phyloP scores from a whole-genome alignment of 2,113 vertebrate species.

The Acrocephalus arundinaceus region DNA sequence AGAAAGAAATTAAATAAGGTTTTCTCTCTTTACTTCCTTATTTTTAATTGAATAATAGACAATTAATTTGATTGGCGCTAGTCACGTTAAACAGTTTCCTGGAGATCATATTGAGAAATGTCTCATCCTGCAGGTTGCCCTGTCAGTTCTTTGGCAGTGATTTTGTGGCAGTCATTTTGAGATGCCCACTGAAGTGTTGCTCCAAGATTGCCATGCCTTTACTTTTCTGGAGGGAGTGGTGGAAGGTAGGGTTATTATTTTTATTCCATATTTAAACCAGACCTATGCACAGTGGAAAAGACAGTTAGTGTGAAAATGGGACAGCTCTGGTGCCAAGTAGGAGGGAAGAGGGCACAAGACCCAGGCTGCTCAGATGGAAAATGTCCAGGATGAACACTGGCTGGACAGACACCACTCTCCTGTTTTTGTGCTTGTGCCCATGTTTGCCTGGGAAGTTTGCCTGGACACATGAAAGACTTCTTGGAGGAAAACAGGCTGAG shows the following conservation, averaged over 20 bases:
- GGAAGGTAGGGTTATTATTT: background rate
- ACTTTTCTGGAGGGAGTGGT: background rate
- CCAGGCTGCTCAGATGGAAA: background rate
- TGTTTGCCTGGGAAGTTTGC: background rate
- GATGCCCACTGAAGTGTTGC: background rate
- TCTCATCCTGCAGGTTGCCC: background rate
- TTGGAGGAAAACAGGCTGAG: background rate
- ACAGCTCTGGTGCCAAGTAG: background rate
- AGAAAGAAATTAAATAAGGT: constrained; percentile 63
- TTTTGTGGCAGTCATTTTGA: background rate
- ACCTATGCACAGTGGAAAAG: background rate
- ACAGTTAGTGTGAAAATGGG: background rate
- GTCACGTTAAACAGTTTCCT: constrained; percentile 17
- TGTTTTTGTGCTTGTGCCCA: rapidly evolving
- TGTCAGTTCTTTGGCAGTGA: background rate
- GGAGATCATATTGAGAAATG: background rate
- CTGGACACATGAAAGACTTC: background rate
- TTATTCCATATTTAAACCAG: background rate
- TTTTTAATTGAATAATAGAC: constrained; percentile 58
- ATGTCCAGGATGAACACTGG: background rate
- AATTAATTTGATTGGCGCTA: constrained; percentile 37
- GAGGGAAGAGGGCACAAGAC: background rate
- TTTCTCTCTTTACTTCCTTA: constrained; percentile 63
- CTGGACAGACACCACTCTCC: background rate
- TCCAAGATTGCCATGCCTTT: background rate